Percentiles rank a stretch among this genome's conserved stretches.
phyloP scores from a whole-genome alignment of 37 sponge, comb jelly and placozoan species.

The Petrosia ficiformis region DNA sequence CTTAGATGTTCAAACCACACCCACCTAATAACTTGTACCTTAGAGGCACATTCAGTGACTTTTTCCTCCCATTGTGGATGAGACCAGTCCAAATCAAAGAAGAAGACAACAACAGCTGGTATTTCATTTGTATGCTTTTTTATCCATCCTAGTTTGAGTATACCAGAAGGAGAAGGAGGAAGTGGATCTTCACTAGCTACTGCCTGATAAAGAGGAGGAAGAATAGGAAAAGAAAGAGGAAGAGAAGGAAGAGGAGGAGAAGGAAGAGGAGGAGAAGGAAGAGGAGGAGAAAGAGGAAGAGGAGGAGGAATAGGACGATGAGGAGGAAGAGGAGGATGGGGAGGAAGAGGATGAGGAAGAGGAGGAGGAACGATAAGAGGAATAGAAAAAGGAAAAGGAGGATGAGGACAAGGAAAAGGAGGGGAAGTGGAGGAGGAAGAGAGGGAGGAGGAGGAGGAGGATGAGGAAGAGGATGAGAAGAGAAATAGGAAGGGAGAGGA shows the following conservation, averaged over 20 bases:
- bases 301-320: no score
- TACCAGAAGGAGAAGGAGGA: conserved; percentile 49
- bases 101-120: conserved; percentile 84
- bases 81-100: conserved; percentile 95
- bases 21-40: conserved; percentile 66
- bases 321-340: not conserved
- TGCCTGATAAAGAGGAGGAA: not conserved
- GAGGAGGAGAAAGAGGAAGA: not conserved
- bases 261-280: not conserved
- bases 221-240: not conserved
- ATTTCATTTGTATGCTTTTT: conserved; percentile 78
- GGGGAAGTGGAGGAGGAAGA: not conserved
- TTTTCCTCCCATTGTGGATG: conserved; percentile 84
- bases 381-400: not conserved
- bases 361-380: not conserved
- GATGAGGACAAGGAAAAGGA: no score
- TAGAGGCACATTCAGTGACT: conserved; percentile 83
- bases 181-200: no score
- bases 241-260: not conserved
- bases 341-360: not conserved
- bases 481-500: not conserved
- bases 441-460: no score
- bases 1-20: no score
- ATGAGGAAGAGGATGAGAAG: no score
- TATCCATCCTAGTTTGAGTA: conserved; percentile 81